Evolutionary conservation across 1,140 invertebrate species (phyloP).

Genomic region (Penaeus vannamei): DNA sequence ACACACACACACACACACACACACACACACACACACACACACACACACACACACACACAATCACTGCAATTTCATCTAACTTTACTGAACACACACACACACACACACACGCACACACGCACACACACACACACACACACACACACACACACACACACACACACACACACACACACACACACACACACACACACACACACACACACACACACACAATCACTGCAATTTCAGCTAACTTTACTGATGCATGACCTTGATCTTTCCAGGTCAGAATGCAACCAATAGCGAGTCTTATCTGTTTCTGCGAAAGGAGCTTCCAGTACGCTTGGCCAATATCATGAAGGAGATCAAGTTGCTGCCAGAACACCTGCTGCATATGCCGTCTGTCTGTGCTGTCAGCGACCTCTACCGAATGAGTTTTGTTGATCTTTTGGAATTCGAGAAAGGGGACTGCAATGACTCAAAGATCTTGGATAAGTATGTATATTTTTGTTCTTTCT

Average conservation of each 20-base stretch:
- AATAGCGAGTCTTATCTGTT: conserved; percentile 93
- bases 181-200: no score
- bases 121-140: no score
- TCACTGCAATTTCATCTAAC: background rate
- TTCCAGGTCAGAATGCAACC: conserved; percentile 89
- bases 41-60: no score
- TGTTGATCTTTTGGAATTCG: conserved; percentile 92
- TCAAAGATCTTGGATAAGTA: conserved; percentile 79
- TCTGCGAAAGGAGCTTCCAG: conserved; percentile 94
- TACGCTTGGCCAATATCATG: conserved; percentile 97
- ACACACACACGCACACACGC: no score
- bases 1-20: no score
- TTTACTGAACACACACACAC: no score
- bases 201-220: conserved; percentile 35
- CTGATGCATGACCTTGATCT: conserved; percentile 65
- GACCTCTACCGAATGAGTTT: conserved; percentile 94
- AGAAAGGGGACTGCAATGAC: conserved; percentile 80
- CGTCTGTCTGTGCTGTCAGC: conserved; percentile 89
- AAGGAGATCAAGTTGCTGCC: conserved; percentile 96
- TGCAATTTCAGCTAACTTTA: background rate
- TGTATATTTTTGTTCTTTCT: conserved; percentile 68
- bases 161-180: no score
- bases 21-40: no score
- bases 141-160: no score
- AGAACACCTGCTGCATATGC: conserved; percentile 88